Conservation (phyloP, 2,113 vertebrate species). For the Piaya cayana region DNA sequence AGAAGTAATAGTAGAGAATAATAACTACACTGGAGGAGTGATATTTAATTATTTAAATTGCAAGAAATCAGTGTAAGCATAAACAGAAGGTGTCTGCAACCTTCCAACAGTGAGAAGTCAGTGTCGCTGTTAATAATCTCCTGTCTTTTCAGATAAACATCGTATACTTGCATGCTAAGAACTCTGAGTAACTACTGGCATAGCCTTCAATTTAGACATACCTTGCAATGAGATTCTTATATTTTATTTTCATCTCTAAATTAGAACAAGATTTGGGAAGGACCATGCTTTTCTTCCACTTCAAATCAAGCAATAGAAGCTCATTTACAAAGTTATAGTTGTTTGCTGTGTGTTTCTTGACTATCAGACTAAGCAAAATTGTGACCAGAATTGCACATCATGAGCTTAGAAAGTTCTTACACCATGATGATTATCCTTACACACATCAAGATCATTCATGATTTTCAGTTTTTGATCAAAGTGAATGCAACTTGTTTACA, state of each 20-base stretch:
- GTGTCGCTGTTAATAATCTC: neutral
- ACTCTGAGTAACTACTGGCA: neutral
- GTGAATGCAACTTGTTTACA: neutral
- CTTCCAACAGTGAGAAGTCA: neutral
- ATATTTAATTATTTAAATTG: neutral
- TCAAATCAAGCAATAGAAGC: neutral
- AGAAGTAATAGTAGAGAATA: neutral
- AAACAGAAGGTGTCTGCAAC: neutral
- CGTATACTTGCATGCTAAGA: rapidly evolving
- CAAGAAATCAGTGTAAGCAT: neutral
- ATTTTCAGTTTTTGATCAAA: neutral
- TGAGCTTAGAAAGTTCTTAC: neutral
- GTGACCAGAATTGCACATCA: neutral
- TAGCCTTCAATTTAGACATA: neutral
- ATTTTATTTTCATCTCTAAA: neutral
- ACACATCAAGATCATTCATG: neutral
- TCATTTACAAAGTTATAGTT: neutral
- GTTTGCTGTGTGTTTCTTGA: neutral
- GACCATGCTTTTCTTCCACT: neutral
- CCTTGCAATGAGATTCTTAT: neutral
- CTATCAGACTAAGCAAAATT: neutral
- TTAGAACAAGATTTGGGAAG: neutral
- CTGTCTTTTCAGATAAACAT: neutral
- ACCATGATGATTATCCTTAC: too few relatives aligned
- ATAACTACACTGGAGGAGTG: neutral